These are phyloP conservation scores for Barnardius zonarius DNA, from an alignment of 2,113 vertebrate genomes.

Conservation along the genomic window DNA sequence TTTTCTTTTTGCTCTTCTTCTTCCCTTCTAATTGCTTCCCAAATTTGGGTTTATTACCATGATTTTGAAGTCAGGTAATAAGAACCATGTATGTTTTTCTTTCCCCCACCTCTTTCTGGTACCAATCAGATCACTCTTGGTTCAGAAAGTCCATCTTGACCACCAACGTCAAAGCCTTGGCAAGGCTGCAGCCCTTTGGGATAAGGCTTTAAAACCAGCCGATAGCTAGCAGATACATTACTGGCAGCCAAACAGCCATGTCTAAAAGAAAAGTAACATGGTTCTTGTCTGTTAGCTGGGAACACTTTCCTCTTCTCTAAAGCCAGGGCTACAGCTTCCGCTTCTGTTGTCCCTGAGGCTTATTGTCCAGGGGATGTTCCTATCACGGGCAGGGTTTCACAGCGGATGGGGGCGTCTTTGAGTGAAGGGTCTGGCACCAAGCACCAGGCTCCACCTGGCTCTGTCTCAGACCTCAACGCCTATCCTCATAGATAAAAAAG, in stretches of 20 bases:
- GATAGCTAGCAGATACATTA: background rate
- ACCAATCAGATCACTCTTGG: background rate
- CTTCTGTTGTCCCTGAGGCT: background rate
- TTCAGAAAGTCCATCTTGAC: slow-evolving; percentile 1
- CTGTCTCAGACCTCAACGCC: background rate
- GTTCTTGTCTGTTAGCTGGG: background rate
- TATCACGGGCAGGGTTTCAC: fast-evolving
- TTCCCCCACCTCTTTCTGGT: background rate
- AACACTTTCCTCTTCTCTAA: background rate
- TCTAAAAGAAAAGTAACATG: background rate
- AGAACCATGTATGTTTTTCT: background rate
- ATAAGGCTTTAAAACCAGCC: background rate
- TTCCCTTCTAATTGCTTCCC: slow-evolving; percentile 40
- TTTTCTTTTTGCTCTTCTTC: slow-evolving; percentile 49
- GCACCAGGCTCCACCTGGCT: background rate
- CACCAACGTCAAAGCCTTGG: background rate
- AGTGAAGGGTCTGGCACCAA: background rate
- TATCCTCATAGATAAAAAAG: background rate
- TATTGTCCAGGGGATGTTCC: background rate
- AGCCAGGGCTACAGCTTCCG: background rate
- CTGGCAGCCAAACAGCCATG: background rate
- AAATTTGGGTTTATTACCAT: background rate
- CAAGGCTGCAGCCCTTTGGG: background rate
- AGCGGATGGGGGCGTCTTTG: fast-evolving
- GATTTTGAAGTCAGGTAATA: slow-evolving; percentile 29